Evolutionary conservation across 2,113 vertebrate species (phyloP), one percentile per base, ranked within the genome.

Genomic region (Rhodinocichla rosea): DNA sequence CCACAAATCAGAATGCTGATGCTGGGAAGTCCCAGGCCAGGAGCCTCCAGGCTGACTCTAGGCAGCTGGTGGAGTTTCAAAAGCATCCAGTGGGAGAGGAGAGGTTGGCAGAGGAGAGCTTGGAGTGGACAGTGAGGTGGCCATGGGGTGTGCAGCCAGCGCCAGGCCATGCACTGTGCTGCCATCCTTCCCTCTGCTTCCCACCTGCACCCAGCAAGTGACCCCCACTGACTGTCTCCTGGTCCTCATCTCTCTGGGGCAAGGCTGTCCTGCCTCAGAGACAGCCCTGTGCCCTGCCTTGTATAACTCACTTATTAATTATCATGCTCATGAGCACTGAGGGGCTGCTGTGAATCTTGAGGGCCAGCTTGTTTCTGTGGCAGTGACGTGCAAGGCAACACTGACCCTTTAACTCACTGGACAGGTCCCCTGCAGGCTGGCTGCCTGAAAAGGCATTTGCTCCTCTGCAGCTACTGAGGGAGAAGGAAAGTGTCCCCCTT

Each of bases 41-140:
- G 56, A 37, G 27, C 21, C 60, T 83, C 30, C 65, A 79, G 42
- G 24, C 37, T 91, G 59, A 84, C 40, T 44, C 12, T 4, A 50
- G 53, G 20, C 55, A 82, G 45, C 33, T 69, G 0, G 0, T 17
- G 26, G 50, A 91, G 70, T 30, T 85, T 39, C 57, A 87, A 68
- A 45, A 50, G 30, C 6, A 1, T 18, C 27, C 53, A 53, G 7
- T 28, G 23, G 33, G n/a, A 78, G 24, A 60, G 63, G 44, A 75
- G 26, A 60, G 20, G 7, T 52, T 3, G 5, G 32, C 57, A 77
- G 42, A 69, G 35, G 42, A 35, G 28, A 53, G n/a, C 32, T 85
- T 30, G 2, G 6, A 60, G 55, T 1, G 1, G 33, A 45, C 17
- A 49, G 74, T 2, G 0, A 2, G 37, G 19, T 15, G 6, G 30